Evolutionary conservation across 2,888 invertebrate genomes (phyloP).

Genomic region (Drosophila gaucha): DNA sequence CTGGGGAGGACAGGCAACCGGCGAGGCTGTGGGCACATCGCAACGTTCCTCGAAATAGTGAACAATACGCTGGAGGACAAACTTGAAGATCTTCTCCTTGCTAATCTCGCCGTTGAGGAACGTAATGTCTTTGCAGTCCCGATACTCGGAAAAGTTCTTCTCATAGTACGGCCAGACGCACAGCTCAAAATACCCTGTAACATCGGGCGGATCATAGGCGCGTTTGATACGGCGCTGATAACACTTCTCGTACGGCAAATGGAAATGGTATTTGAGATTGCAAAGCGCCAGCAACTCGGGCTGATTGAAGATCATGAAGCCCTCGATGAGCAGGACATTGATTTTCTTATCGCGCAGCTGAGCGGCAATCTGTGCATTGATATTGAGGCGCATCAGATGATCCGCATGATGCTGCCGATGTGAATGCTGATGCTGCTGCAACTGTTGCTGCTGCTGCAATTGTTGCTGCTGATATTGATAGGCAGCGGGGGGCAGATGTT

Average conservation of each 20-base stretch:
- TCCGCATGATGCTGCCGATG: conserved; percentile 46
- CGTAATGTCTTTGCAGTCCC: conserved; percentile 82
- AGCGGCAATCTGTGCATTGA: conserved; percentile 69
- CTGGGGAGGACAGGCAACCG: conserved; percentile 73
- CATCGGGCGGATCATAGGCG: conserved; percentile 93
- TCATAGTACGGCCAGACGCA: conserved; percentile 96
- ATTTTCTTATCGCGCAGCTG: conserved; percentile 78
- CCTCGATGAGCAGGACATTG: conserved; percentile 89
- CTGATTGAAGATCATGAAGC: conserved; percentile 91
- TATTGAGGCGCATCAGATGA: conserved; percentile 60
- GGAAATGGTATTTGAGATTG: conserved; percentile 90
- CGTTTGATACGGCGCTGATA: conserved; percentile 87
- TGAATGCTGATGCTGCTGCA: conserved; percentile 42
- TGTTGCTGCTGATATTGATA: conserved; percentile 45
- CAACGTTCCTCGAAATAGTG: conserved; percentile 81
- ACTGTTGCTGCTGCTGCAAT: conserved; percentile 23
- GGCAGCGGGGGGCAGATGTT: conserved; percentile 30
- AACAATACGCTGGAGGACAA: conserved; percentile 79
- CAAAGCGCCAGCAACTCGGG: conserved; percentile 88
- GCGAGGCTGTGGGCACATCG: conserved; percentile 58
- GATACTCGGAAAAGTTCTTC: conserved; percentile 85
- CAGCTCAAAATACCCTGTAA: conserved; percentile 93
- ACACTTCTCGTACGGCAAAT: conserved; percentile 89
- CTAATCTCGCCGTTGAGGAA: conserved; percentile 83
- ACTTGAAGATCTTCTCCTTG: conserved; percentile 83